phyloP scores from a whole-genome alignment of 2,797 vertebrate genomes.

The Nothura maculosa region DNA sequence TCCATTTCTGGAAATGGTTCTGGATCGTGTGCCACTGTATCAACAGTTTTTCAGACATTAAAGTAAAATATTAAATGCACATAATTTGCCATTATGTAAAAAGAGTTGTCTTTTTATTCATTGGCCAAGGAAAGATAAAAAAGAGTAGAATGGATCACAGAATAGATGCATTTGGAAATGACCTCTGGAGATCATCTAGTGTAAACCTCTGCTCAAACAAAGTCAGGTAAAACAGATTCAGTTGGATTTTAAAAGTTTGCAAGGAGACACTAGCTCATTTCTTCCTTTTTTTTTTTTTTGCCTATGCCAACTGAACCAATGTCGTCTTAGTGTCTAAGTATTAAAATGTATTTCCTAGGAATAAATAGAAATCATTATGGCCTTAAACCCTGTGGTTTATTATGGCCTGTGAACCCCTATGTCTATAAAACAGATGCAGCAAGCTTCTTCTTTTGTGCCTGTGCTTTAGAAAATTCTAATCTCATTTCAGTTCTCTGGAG shows the following conservation, averaged over 20 bases:
- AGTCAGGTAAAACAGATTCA: not conserved
- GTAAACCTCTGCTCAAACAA: not conserved
- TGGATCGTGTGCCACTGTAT: not conserved
- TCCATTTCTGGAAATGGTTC: not conserved
- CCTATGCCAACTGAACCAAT: not conserved
- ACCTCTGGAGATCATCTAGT: not conserved
- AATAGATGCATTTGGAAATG: not conserved
- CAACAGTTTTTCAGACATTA: not conserved
- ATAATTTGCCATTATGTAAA: not conserved
- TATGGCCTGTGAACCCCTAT: not conserved
- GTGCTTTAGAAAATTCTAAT: not conserved
- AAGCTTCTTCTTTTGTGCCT: not conserved
- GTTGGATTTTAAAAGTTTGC: not conserved
- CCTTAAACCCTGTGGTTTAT: not conserved
- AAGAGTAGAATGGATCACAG: not conserved
- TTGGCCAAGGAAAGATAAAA: not conserved
- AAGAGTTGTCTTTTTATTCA: not conserved
- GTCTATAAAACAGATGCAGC: not conserved
- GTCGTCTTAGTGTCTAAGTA: not conserved
- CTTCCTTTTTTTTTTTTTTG: not conserved
- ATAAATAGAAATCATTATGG: accelerated
- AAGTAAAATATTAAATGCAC: not conserved
- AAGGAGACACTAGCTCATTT: not conserved
- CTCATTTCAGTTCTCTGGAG: not conserved
- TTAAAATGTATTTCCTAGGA: not conserved